These are phyloP conservation scores for Notechis scutatus DNA, from an alignment of 2,113 vertebrate species.

Conservation along the genomic window DNA sequence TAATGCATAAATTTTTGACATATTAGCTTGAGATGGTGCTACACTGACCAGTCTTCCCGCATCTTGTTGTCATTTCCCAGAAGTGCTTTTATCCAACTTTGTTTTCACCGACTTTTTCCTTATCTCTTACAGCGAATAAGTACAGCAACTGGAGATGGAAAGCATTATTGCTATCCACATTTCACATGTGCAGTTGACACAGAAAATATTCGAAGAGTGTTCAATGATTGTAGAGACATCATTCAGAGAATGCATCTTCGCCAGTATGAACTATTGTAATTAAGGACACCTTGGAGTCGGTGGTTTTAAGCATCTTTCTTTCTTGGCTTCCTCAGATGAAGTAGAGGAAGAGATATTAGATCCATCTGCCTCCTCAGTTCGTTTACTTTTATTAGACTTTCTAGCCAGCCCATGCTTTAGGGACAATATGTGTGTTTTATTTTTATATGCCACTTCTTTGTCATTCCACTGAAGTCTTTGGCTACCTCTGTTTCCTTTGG, in stretches of 20 bases:
- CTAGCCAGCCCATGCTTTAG: slow-evolving; percentile 42
- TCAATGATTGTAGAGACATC: slow-evolving; percentile 98
- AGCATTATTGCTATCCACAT: slow-evolving; percentile 98
- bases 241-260: slow-evolving; percentile 99
- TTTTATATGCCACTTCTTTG: slow-evolving; percentile 63
- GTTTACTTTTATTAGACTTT: slow-evolving; percentile 68
- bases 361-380: slow-evolving; percentile 79
- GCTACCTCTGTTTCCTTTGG: slow-evolving; percentile 80
- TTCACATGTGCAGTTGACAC: slow-evolving; percentile 98
- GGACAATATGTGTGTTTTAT: slow-evolving; percentile 64
- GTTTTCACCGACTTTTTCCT: not conserved
- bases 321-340: slow-evolving; percentile 64
- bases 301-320: slow-evolving; percentile 72
- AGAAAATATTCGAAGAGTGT: slow-evolving; percentile 96
- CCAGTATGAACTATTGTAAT: slow-evolving; percentile 99
- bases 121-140: slow-evolving; percentile 86
- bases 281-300: slow-evolving; percentile 71
- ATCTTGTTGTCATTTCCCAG: not conserved
- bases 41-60: not conserved
- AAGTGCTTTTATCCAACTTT: not conserved
- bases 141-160: slow-evolving; percentile 90
- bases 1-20: not conserved
- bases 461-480: slow-evolving; percentile 89
- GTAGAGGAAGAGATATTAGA: slow-evolving; percentile 81
- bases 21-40: not conserved